Evolutionary conservation across 2,888 invertebrate genomes (phyloP), one percentile per base, ranked within the genome.

Genomic region (Drosophila paranaensis): DNA sequence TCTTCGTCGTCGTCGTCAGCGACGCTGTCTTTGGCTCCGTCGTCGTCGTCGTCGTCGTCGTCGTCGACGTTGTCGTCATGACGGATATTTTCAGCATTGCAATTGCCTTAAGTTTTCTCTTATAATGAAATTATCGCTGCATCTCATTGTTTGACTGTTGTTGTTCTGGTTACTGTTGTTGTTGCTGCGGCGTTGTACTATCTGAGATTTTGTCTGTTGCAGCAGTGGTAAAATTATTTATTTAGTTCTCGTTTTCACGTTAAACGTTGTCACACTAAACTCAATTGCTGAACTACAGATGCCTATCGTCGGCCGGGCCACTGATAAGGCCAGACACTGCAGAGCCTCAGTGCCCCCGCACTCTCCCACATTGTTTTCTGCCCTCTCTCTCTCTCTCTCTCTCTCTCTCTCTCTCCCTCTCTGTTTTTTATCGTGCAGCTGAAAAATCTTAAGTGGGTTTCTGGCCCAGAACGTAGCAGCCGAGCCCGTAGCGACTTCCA

Each of bases 201-300:
- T 79, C 76, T 79, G 45, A 73, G 79, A 75, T 75, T 74, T 81
- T 66, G 68, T 71, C 63, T 63, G 68, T 46, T 58, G 60, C 43
- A 40, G 57, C 75, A 63, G 66, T 76, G 74, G 80, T 84, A 88
- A 83, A 86, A 84, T 84, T 84, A 84, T 84, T 84, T 84, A 84
- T 84, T 88, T 84, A 82, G 84, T 88, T 88, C 88, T 84, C 79
- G 85, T 84, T 84, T 84, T 88, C 88, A 84, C 84, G 83, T 88
- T 88, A 85, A 85, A 85, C 83, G 85, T 88, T 85, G 88, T 85
- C 85, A 85, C 85, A 85, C 85, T 85, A 88, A 85, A 81, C 85
- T 80, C 85, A 85, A 85, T 85, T 85, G 84, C 79, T 63, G 68
- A 60, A 54, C 65, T 53, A 35, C 71, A 69, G 86, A 81, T 86